Conservation (phyloP, 2,113 vertebrate genomes). For the Micromys minutus region DNA sequence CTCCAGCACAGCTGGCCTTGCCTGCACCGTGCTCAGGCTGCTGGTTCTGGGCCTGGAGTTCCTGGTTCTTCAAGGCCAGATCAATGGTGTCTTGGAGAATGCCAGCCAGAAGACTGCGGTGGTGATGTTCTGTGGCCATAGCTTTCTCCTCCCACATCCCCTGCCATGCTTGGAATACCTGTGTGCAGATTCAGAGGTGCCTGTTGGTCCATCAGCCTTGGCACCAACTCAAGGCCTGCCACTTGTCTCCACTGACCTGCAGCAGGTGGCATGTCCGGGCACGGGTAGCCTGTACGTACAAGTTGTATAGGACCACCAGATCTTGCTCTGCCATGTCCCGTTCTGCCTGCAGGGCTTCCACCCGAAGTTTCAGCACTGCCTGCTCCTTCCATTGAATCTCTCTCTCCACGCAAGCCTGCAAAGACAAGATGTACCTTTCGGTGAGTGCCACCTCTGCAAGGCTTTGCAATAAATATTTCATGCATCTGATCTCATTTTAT, state of each 20-base stretch:
- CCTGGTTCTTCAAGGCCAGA: constrained; percentile 87
- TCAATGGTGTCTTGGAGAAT: constrained; percentile 84
- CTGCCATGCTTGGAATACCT: constrained; percentile 90
- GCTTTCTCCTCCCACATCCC: constrained; percentile 86
- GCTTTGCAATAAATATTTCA: background rate
- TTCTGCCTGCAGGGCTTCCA: constrained; percentile 87
- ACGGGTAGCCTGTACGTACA: constrained; percentile 82
- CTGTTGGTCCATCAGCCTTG: background rate
- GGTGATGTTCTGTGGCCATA: constrained; percentile 80
- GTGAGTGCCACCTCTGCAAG: background rate
- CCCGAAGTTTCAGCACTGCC: constrained; percentile 84
- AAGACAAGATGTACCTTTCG: background rate
- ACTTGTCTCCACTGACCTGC: constrained; percentile 82
- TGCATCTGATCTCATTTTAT: background rate
- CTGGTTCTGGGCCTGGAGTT: constrained; percentile 82
- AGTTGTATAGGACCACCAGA: constrained; percentile 82
- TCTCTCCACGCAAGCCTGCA: constrained; percentile 66
- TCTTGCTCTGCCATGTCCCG: constrained; percentile 83
- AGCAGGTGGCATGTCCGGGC: constrained; percentile 86
- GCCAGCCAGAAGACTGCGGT: constrained; percentile 85
- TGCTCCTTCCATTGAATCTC: constrained; percentile 84
- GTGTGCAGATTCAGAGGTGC: background rate
- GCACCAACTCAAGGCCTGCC: background rate
- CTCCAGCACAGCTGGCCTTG: background rate
- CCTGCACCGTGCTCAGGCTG: constrained; percentile 17